A percentile compares a stretch with the other conserved stretches of the same genome.
Evolutionary conservation across 2,797 vertebrate species (phyloP).

Genomic region (Mus minutoides): DNA sequence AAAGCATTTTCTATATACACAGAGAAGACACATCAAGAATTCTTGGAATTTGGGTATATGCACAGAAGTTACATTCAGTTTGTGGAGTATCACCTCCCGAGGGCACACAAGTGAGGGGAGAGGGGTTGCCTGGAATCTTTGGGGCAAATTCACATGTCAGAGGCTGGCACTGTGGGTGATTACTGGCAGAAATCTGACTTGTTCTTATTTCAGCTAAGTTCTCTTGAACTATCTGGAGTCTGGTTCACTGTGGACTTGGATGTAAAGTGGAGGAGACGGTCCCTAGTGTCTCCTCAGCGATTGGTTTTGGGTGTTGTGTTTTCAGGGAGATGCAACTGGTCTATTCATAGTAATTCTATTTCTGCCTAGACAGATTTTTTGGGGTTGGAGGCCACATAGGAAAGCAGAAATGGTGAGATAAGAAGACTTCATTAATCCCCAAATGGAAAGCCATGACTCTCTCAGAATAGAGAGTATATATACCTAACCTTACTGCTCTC

Average conservation of each 20-base stretch:
- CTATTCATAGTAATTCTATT: background rate
- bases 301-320: background rate
- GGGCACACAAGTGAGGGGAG: background rate
- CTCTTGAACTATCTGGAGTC: background rate
- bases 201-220: background rate
- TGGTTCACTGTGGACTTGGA: background rate
- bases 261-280: background rate
- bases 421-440: background rate
- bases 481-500: background rate
- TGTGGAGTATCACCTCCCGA: constrained; percentile 44
- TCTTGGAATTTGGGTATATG: constrained; percentile 44
- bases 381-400: background rate
- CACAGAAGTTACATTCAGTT: constrained; percentile 69
- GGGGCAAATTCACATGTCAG: constrained; percentile 20
- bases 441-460: background rate
- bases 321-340: background rate
- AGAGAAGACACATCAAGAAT: constrained; percentile 46
- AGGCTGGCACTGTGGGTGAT: background rate
- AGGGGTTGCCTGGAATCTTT: background rate
- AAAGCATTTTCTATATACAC: constrained; percentile 18
- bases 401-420: background rate
- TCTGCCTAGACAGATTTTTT: background rate
- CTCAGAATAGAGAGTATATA: background rate
- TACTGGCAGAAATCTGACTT: background rate
- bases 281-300: background rate